Evolutionary conservation across 2,113 vertebrate species (phyloP), one percentile per base, ranked within the genome.

Genomic region (Melanerpes formicivorus): DNA sequence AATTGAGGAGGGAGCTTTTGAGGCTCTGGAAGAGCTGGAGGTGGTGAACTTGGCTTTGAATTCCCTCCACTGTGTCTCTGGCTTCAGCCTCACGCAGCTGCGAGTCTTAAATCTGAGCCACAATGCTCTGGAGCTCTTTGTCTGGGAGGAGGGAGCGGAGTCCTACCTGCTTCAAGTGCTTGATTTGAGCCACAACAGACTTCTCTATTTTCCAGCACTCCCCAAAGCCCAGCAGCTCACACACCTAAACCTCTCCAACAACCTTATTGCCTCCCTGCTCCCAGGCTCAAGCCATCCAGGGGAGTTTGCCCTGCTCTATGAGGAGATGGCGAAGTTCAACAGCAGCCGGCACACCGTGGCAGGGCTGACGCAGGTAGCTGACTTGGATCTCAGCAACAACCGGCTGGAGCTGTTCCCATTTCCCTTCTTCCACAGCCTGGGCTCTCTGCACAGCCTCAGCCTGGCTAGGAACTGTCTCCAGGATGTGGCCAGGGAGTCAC

Each of bases 301-400:
- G 10, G 88, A 93, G 42, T 91, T 75, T 8, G 76, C 83, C 11
- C 90, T 84, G 75, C 96, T 66, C 72, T 98, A 98, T 67, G 18
- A 79, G 85, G 96, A 97, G 30, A 90, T 98, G 80, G 89, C 23
- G 42, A 79, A 48, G 34, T 91, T 79, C 30, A 95, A 88, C 18
- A 54, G 73, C 40, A 88, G 74, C 5, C 10, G 2, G 77, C 32
- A 0, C 3, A 5, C 95, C 5, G 4, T 56, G 21, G 96, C 91
- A 17, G 59, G 93, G 64, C 80, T 95, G 88, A 90, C 96, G 72
- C 96, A 54, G 2, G 19, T 98, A 52, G 54, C 71, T 32, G 81
- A 97, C 66, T 93, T 98, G 84, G 98, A 99, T 87, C 96, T 98
- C 88, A 98, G 98, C 95, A 94, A 89, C 25, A 99, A 98, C 93